Conservation (phyloP, 1,140 invertebrate genomes). For the Drosophila quadrilineata region DNA sequence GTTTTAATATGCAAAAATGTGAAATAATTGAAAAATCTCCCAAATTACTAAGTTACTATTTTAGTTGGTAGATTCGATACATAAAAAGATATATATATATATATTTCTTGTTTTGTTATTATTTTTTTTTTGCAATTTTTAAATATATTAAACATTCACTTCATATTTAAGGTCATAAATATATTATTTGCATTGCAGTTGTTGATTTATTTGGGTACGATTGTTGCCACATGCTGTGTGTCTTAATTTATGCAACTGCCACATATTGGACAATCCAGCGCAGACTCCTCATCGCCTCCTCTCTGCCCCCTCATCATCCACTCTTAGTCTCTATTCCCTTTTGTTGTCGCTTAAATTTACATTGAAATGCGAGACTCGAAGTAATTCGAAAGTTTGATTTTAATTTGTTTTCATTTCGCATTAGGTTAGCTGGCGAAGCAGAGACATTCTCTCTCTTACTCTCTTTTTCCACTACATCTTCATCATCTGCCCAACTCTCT, state of each 20-base stretch:
- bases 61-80: too few species aligned
- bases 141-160: too few species aligned
- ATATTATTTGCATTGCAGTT: background rate
- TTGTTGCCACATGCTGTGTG: slow-evolving; percentile 9
- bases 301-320: background rate
- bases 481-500: background rate
- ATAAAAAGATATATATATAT: too few species aligned
- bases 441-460: slow-evolving; percentile 3
- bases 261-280: slow-evolving; percentile 6
- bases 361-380: slow-evolving; percentile 80
- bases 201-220: slow-evolving; percentile 1
- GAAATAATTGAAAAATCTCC: too few species aligned
- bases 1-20: too few species aligned
- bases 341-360: slow-evolving; percentile 78
- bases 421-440: slow-evolving; percentile 58
- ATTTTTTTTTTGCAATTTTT: too few species aligned
- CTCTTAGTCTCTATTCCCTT: slow-evolving; percentile 14
- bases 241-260: slow-evolving; percentile 48
- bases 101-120: too few species aligned
- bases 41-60: too few species aligned
- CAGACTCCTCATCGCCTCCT: background rate
- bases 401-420: slow-evolving; percentile 81
- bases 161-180: too few species aligned
- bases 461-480: background rate
- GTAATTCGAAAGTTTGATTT: slow-evolving; percentile 81